Conservation (phyloP, 2,888 invertebrate genomes). For the Aspidiotus destructor region DNA sequence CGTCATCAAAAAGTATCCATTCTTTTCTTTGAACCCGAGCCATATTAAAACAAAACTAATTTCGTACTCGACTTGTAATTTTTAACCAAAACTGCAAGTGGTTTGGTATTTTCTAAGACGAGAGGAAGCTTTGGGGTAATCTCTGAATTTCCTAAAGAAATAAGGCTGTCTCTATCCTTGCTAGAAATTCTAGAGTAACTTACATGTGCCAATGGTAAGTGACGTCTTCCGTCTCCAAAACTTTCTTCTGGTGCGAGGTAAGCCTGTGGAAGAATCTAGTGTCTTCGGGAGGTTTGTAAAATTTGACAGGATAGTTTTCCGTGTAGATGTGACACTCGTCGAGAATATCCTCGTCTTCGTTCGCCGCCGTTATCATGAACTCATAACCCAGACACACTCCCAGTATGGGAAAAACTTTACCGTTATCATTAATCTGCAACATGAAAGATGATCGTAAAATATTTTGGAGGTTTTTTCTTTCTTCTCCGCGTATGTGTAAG, state of each 20-base stretch:
- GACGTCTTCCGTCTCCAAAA: background rate
- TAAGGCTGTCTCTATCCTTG: too few relatives aligned
- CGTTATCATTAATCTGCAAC: conserved; percentile 52
- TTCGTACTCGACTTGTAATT: too few relatives aligned
- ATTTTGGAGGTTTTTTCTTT: background rate
- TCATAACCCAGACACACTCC: conserved; percentile 87
- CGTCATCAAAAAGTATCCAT: too few relatives aligned
- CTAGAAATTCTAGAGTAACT: too few relatives aligned
- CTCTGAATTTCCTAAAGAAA: too few relatives aligned
- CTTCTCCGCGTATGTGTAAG: too few relatives aligned
- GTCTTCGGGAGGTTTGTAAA: background rate
- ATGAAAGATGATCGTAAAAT: background rate
- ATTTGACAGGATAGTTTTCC: conserved; percentile 6
- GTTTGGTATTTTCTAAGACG: too few relatives aligned
- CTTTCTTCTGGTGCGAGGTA: background rate
- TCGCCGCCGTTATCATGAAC: conserved; percentile 54
- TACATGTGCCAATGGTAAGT: conserved; percentile 12
- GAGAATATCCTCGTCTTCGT: conserved; percentile 1
- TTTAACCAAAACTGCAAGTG: too few relatives aligned
- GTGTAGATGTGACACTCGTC: background rate
- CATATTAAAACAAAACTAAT: too few relatives aligned
- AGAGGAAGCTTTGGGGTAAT: too few relatives aligned
- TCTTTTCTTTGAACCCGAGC: too few relatives aligned
- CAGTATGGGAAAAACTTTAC: conserved; percentile 72
- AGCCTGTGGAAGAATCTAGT: background rate